A percentile compares a stretch with the other conserved stretches of the same genome.
Evolutionary conservation across 2,888 invertebrate species (phyloP).

Genomic region (Caenorhabditis virilis): DNA sequence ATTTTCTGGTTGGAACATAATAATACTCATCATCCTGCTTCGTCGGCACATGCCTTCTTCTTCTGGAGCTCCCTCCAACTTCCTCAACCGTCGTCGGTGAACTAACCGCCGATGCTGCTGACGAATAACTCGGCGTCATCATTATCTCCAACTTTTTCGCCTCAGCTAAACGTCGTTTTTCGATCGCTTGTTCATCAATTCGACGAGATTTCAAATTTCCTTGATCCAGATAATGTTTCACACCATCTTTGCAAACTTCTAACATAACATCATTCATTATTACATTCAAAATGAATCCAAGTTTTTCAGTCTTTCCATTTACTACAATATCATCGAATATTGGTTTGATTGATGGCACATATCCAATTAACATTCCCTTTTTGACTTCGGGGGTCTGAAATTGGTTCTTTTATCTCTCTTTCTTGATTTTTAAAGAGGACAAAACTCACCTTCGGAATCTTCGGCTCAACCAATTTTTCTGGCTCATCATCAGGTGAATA

Average conservation of each 20-base stretch:
- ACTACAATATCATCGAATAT: conserved; percentile 12
- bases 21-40: neutral
- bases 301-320: no score
- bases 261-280: conserved; percentile 28
- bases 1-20: no score
- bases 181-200: neutral
- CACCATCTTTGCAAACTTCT: conserved; percentile 43
- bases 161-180: neutral
- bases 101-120: neutral
- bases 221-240: conserved; percentile 6
- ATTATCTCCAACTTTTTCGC: neutral
- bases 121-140: neutral
- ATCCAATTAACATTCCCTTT: conserved; percentile 20
- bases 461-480: neutral
- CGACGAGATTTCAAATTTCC: neutral
- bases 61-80: neutral
- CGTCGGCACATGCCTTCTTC: neutral
- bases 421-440: neutral
- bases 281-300: conserved; percentile 3
- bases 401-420: neutral
- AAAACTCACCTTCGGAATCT: no score
- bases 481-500: no score
- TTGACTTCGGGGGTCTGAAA: neutral
- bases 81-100: neutral
- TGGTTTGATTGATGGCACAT: conserved; percentile 30